A percentile compares a stretch with the other conserved stretches of the same genome.
These are phyloP conservation scores for Xylota segnis DNA, from an alignment of 2,888 invertebrate genomes.

Conservation along the genomic window DNA sequence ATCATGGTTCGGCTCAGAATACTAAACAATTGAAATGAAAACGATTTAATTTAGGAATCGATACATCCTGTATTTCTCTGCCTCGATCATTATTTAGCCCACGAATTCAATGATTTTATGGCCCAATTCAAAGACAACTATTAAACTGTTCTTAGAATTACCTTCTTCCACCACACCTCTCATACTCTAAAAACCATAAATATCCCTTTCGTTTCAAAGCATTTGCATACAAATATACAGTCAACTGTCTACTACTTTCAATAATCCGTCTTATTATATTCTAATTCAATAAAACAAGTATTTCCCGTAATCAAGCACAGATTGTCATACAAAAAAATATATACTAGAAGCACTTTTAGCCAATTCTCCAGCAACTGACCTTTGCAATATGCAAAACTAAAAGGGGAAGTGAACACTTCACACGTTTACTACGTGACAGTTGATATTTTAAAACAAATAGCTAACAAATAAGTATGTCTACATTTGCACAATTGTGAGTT, in stretches of 20 bases:
- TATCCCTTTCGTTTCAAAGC: neutral
- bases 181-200: neutral
- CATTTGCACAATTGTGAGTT: slow-evolving; percentile 41
- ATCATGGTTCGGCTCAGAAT: too few relatives aligned
- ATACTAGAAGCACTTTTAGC: slow-evolving; percentile 10
- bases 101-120: too few relatives aligned
- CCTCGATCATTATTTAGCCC: too few relatives aligned
- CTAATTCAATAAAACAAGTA: slow-evolving; percentile 34
- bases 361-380: slow-evolving; percentile 53
- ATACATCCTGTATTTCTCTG: too few relatives aligned
- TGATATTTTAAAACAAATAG: slow-evolving; percentile 48
- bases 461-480: slow-evolving; percentile 9
- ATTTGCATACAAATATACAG: neutral
- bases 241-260: slow-evolving; percentile 1
- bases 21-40: too few relatives aligned
- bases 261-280: slow-evolving; percentile 21
- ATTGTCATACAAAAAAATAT: slow-evolving; percentile 4
- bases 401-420: slow-evolving; percentile 42
- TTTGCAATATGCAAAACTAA: slow-evolving; percentile 55
- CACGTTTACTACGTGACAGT: slow-evolving; percentile 39
- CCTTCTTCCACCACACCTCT: too few relatives aligned
- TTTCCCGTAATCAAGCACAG: slow-evolving; percentile 35
- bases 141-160: too few relatives aligned
- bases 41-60: too few relatives aligned
- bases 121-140: too few relatives aligned